Base-by-base conservation (phyloP, 2,797 vertebrate species). In the Xiphophorus birchmanni region DNA sequence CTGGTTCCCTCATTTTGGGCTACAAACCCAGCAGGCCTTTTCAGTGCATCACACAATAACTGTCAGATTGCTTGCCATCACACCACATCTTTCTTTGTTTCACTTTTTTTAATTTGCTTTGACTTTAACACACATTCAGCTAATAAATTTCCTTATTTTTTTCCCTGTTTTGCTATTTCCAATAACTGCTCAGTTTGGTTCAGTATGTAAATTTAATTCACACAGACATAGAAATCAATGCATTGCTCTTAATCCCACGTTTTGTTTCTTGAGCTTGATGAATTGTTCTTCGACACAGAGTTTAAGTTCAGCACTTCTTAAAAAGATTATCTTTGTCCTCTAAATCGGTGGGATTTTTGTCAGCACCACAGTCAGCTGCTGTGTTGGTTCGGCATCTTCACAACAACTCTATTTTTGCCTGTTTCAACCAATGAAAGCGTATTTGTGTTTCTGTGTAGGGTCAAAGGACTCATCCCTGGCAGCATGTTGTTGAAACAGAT, bases 351-450 rank as follows among this genome's bases (percentile, higher is more conserved):
- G 80, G 73, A 48, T 81, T 82, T 89, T 86, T 89, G 80, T 91
- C 84, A 91, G 82, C 86, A 89, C 84, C 72, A 65, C 63, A 93
- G 89, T 95, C 94, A 94, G 92, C 93, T 88, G 90, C 79, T 88
- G 45, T 79, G 78, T 79, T 92, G 90, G 81, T 56, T 65, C 75
- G 91, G 85, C 74, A 82, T 91, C 85, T 86, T 89, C 86, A 87
- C 76, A 89, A 94, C 83, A 93, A 76, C 80, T 84, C 73, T 90
- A 81, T 92, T 91, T 67, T 67, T 67, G 35, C 40, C 13, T 17
- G 37, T 56, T 63, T 48, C 56, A 81, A 81, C 90, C 69, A 86
- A 92, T 92, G 89, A 95, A 94, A 94, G 91, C 86, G 1, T 84
- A 77, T 88, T 92, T 94, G 90, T 95, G 86, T 90, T 88, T 84